A percentile compares a stretch with the other conserved stretches of the same genome.
Conservation (phyloP, 2,888 invertebrate genomes). For the Eucera pruinosa region DNA sequence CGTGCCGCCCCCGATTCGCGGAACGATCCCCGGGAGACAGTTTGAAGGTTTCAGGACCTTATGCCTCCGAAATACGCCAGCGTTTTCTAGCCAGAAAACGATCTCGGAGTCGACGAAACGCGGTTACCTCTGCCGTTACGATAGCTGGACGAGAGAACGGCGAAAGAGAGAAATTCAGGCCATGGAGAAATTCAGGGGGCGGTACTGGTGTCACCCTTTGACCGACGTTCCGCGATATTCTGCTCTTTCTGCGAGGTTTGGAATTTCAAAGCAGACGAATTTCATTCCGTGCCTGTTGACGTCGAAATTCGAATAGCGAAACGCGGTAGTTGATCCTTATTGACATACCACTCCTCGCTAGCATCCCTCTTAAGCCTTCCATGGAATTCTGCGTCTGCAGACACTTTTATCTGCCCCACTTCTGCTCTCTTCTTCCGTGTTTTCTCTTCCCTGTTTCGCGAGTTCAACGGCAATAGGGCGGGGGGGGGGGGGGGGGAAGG, state of each 20-base stretch:
- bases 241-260: conserved; percentile 59
- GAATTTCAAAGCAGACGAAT: conserved; percentile 77
- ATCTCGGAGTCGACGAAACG: conserved; percentile 27
- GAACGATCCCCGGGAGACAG: conserved; percentile 11
- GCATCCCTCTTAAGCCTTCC: neutral
- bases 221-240: conserved; percentile 33
- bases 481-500: too few species aligned
- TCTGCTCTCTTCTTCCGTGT: neutral
- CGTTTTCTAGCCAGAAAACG: neutral
- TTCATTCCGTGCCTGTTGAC: conserved; percentile 71
- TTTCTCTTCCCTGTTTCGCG: neutral
- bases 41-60: conserved; percentile 7
- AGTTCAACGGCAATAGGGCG: neutral
- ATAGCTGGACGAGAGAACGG: neutral
- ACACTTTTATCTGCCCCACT: conserved; percentile 11
- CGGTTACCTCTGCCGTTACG: conserved; percentile 43
- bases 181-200: neutral
- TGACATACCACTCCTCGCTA: conserved; percentile 51
- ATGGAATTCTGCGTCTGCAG: neutral
- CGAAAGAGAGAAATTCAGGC: conserved; percentile 3
- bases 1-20: conserved; percentile 22
- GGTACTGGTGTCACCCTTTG: conserved; percentile 46
- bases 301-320: conserved; percentile 70
- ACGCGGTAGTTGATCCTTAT: conserved; percentile 69
- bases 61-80: neutral